Evolutionary conservation across 1,140 invertebrate species (phyloP), one percentile per base, ranked within the genome.

Genomic region (Lysiphlebus fabarum): DNA sequence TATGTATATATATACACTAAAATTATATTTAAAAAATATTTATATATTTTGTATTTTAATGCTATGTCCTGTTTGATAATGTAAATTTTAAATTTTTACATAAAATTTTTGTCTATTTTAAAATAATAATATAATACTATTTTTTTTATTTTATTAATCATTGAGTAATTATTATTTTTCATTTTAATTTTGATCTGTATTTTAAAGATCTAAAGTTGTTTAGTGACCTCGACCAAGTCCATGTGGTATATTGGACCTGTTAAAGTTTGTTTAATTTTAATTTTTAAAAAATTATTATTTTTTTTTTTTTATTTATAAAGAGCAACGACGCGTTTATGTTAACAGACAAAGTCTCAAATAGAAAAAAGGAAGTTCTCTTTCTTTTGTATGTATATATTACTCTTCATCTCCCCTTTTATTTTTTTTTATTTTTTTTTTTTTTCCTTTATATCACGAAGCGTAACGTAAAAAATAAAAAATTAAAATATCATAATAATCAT

Each of bases 251-350:
- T 44, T 44, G 26, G 44, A 44, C 41, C 41, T 17, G 34, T 43
- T 56, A 41, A 56, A 56, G 54, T 26, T 56, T 51, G 49, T 51
- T 36, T n/a, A 36, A 34, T 51, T 11, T 51, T 26, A 2, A 4
- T 26, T 26, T 26, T 26, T 2, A 26, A 26, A 26, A 26, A 26
- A 26, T 26, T 26, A 26, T 26, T n/a, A n/a, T n/a, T n/a, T n/a
- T 51, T 40, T 40, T 40, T 26, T 49, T 41, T 54, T 41, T 37
- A 42, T n/a, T n/a, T n/a, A 43, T n/a, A 38, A 40, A 45, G 54
- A 56, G 54, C 54, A 56, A 56, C 54, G 54, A 56, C 54, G 54
- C 54, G 54, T 56, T 56, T 56, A n/a, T n/a, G n/a, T n/a, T n/a
- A 56, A 56, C 43, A 26, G 45, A 56, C 54, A 34, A 56, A 42